Base-by-base conservation (phyloP, 2,113 vertebrate genomes). In the Ia io region DNA sequence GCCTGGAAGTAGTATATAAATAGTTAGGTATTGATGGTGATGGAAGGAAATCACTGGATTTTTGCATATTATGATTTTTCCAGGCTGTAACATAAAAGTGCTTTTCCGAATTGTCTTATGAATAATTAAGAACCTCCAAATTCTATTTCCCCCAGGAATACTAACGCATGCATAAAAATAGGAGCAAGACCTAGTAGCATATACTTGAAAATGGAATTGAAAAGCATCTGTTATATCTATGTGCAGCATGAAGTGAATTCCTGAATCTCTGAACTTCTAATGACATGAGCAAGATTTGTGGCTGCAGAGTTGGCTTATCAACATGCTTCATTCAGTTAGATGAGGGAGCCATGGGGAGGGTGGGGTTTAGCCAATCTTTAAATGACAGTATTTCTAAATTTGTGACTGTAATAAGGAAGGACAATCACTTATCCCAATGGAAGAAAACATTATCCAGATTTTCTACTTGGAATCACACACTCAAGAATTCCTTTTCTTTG, bases 51-150 rank as follows among this genome's bases (percentile, higher is more conserved):
- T 70, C 40, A 10, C 16, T 63, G 40, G 17, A 40, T 12, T 73
- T 86, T n/a, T 84, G 6, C 30, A 9, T 61, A 22, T 85, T 73
- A 17, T 82, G 47, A 78, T 69, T 84, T 92, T 84, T 9, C 65
- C 16, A 71, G 65, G 4, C 30, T 84, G 5, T 56, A 70, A 42
- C 74, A 73, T 2, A 25, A 18, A 95, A 88, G 16, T n/a, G 30
- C 2, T 71, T 94, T 82, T 65, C 37, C 71, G 71, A 95, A 78
- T 88, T 92, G 22, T 82, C 74, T 84, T 88, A 69, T 85, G 65
- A 92, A 92, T 90, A 85, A 85, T 88, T 94, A 91, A 88, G 53
- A 42, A 28, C 25, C 14, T 92, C 13, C 35, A 56, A 73, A 93
- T 85, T 87, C 23, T 25, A 20, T 49, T 71, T 92, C 23, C 9